Base-by-base conservation (phyloP, 1,140 invertebrate species). In the Trichoplusia ni region DNA sequence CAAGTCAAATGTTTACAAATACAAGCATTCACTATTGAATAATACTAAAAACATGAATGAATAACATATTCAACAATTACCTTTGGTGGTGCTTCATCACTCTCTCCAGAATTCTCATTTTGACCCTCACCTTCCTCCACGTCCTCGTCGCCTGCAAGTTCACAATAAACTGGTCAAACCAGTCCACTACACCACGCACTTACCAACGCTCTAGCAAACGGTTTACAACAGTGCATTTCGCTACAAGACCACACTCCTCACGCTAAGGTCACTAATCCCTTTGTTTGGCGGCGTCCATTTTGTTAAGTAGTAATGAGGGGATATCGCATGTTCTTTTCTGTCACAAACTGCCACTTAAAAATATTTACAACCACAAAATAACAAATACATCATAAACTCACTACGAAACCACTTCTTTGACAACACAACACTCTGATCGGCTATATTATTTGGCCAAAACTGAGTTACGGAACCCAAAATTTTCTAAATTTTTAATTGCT, bases 251-350 rank as follows among this genome's bases (percentile, higher is more conserved):
- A 70, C 73, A 79, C 71, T 79, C 71, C 77, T 78, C 67, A 71
- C 67, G 69, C 66, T 83, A 85, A 90, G 85, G 85, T 90, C 92
- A 91, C 90, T 91, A 92, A 92, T 92, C 90, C 92, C 92, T 93
- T 93, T 93, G 93, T 93, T 93, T 93, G 92, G 92, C 91, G 92
- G 91, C 93, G 92, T 93, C 93, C 93, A 93, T 93, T 93, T 94
- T 94, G 93, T 93, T 92, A 92, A 92, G 92, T 90, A 89, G 86
- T 91, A 91, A 91, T 91, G 90, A 91, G 87, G 89, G 90, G 84
- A 86, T 85, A 88, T 86, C 89, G 88, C 85, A 90, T 89, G 86
- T 87, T 90, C 86, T 90, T 90, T 89, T 90, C 88, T 90, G 88
- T 90, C 86, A 89, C 79, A 80, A 89, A 82, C 77, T 86, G 80